Evolutionary conservation across 2,113 vertebrate genomes (phyloP).

Genomic region (Pomatostomus ruficeps): DNA sequence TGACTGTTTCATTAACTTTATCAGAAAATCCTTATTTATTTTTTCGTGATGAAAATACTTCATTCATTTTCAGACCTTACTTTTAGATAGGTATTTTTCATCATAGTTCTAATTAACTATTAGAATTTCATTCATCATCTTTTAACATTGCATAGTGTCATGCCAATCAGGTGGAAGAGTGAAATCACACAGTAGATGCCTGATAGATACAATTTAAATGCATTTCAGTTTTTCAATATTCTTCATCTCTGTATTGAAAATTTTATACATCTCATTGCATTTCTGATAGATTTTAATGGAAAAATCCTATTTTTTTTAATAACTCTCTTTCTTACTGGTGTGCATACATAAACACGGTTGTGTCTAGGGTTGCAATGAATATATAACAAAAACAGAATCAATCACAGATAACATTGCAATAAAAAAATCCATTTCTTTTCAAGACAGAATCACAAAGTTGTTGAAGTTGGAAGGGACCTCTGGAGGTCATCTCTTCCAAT

Average conservation of each 20-base stretch:
- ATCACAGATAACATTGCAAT: not conserved
- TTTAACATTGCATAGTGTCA: not conserved
- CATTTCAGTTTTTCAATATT: not conserved
- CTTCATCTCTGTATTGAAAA: not conserved
- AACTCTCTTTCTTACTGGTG: not conserved
- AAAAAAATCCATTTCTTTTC: not conserved
- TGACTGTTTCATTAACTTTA: not conserved
- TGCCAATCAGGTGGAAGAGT: not conserved
- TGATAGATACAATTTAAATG: not conserved
- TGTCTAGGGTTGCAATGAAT: not conserved
- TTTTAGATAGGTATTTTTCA: not conserved
- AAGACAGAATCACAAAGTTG: not conserved
- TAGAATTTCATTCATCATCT: not conserved
- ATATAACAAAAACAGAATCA: not conserved
- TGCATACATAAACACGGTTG: not conserved
- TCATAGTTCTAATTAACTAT: not conserved
- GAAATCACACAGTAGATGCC: not conserved
- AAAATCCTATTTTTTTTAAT: not conserved
- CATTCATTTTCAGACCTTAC: not conserved
- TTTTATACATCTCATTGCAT: not conserved
- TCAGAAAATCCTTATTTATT: not conserved
- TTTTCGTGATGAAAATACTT: not conserved
- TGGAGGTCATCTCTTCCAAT: not conserved
- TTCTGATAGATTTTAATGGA: not conserved
- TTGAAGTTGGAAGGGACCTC: not conserved